Evolutionary conservation across 1,140 invertebrate species (phyloP).

Genomic region (Bombus balteatus): DNA sequence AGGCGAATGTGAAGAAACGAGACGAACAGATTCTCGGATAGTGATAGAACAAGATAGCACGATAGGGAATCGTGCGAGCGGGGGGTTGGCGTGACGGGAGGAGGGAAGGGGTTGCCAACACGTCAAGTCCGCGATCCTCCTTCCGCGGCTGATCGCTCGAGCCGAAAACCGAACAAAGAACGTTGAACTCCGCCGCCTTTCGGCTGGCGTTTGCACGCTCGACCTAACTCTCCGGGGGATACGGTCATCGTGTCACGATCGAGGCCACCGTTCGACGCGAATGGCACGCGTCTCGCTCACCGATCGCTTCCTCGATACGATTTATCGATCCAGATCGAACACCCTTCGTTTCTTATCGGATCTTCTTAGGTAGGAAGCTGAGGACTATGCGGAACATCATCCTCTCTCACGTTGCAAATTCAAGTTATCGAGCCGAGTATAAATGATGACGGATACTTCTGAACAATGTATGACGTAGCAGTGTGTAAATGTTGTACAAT

Average conservation of each 20-base stretch:
- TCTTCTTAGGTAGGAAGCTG: neutral
- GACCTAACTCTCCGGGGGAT: conserved; percentile 24
- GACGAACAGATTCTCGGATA: conserved; percentile 29
- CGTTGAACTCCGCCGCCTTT: conserved; percentile 53
- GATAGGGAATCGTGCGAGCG: neutral
- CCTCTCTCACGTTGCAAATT: no score
- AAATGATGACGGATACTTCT: neutral
- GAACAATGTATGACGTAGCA: neutral
- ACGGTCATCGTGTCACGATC: conserved; percentile 48
- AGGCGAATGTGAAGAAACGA: neutral
- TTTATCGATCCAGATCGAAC: conserved; percentile 28
- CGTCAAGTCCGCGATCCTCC: conserved; percentile 57
- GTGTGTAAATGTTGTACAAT: neutral
- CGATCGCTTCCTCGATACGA: conserved; percentile 37
- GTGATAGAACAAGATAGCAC: conserved; percentile 33
- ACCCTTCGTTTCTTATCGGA: neutral
- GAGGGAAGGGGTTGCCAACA: conserved; percentile 40
- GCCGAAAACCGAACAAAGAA: conserved; percentile 57
- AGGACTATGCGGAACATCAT: no score
- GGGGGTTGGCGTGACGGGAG: conserved; percentile 15
- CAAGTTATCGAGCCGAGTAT: no score
- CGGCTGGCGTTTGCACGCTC: conserved; percentile 33
- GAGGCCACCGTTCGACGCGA: conserved; percentile 24
- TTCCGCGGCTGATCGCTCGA: conserved; percentile 37
- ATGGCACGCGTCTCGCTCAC: conserved; percentile 32